Conservation (phyloP, 2,888 invertebrate species). For the Antitype chi region DNA sequence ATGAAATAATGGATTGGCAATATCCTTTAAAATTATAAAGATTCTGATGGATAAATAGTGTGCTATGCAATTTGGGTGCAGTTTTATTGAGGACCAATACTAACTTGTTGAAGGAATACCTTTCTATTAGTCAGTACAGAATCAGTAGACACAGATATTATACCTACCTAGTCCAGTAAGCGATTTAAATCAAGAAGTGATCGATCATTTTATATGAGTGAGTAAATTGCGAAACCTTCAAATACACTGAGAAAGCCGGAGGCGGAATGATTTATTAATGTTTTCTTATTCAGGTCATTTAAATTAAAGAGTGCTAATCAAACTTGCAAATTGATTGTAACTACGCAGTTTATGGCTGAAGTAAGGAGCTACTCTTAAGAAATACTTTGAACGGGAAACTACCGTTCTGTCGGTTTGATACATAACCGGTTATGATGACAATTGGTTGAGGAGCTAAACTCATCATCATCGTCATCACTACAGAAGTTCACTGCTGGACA, state of each 20-base stretch:
- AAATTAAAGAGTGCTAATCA: slow-evolving; percentile 55
- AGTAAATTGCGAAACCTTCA: slow-evolving; percentile 34
- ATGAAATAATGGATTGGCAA: too few relatives aligned
- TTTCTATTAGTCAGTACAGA: neutral
- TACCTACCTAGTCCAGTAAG: neutral
- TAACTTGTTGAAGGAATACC: neutral
- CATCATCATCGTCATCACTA: too few relatives aligned
- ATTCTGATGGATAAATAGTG: too few relatives aligned
- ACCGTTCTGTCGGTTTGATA: neutral
- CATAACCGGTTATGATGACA: neutral
- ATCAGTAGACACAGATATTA: neutral
- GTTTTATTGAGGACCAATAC: too few relatives aligned
- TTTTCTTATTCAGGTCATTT: slow-evolving; percentile 52
- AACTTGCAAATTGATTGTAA: slow-evolving; percentile 47
- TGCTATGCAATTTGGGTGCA: too few relatives aligned
- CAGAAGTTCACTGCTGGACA: too few relatives aligned
- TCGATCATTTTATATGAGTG: slow-evolving; percentile 36
- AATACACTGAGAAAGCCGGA: slow-evolving; percentile 34
- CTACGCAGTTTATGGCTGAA: slow-evolving; percentile 41
- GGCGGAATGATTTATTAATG: slow-evolving; percentile 42
- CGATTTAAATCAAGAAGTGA: slow-evolving; percentile 30
- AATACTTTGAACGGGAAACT: neutral
- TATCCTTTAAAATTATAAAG: too few relatives aligned
- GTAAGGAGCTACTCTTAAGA: neutral
- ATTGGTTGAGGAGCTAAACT: neutral